These are phyloP conservation scores for Cheilosia variabilis DNA, from an alignment of 2,888 invertebrate species.

Conservation along the genomic window DNA sequence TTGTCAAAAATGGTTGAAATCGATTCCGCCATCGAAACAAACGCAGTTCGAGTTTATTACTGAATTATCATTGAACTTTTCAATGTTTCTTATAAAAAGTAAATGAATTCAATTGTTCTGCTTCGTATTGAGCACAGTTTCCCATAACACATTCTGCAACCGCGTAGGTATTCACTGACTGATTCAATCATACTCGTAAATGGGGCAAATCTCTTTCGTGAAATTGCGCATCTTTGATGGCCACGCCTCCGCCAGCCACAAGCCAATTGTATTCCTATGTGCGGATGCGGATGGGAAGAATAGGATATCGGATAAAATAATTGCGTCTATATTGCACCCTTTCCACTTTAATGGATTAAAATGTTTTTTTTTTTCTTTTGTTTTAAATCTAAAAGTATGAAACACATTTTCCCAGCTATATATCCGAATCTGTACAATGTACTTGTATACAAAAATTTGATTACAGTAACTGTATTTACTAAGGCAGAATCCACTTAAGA, in stretches of 20 bases:
- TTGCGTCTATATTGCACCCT: conserved; percentile 28
- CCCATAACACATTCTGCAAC: conserved; percentile 57
- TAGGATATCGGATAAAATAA: conserved; percentile 23
- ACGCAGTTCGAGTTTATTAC: conserved; percentile 9
- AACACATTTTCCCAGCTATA: conserved; percentile 3
- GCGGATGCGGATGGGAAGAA: conserved; percentile 18
- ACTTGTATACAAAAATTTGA: background rate
- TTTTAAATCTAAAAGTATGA: conserved; percentile 10
- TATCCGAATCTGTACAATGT: background rate
- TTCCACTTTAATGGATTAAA: conserved; percentile 48
- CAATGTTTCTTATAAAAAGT: conserved; percentile 6
- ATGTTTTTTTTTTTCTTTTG: conserved; percentile 7
- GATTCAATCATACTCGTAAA: conserved; percentile 36
- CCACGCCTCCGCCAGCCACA: conserved; percentile 53
- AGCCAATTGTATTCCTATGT: conserved; percentile 51
- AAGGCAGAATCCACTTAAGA: conserved; percentile 37
- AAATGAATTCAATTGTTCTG: conserved; percentile 9
- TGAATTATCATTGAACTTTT: conserved; percentile 24
- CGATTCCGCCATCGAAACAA: conserved; percentile 53
- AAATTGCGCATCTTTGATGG: conserved; percentile 62
- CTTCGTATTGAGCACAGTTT: conserved; percentile 3
- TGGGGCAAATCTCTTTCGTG: conserved; percentile 38
- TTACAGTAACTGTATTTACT: conserved; percentile 15
- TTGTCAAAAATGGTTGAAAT: conserved; percentile 41
- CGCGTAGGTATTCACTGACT: conserved; percentile 42